A percentile compares a stretch with the other conserved stretches of the same genome.
phyloP scores from a whole-genome alignment of 2,797 vertebrate species.

The Zalophus californianus region DNA sequence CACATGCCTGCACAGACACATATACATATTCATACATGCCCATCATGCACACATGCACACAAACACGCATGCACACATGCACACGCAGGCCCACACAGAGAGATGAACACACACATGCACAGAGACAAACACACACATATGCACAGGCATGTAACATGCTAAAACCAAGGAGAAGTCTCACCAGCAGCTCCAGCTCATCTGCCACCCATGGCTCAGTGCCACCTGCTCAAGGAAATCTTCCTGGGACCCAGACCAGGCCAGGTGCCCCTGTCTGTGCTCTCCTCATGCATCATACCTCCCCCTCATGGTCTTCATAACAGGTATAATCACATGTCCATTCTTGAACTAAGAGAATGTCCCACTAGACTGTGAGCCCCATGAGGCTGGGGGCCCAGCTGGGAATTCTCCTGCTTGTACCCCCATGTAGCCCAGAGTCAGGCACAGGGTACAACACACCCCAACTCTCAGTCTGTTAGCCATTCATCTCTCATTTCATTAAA shows the following conservation, averaged over 20 bases:
- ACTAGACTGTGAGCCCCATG: too few species aligned
- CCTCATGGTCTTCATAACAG: too few species aligned
- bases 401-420: not conserved
- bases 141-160: not conserved
- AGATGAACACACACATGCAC: not conserved
- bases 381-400: too few species aligned
- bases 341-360: not conserved
- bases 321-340: fast-evolving
- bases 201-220: not conserved
- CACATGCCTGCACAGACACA: not conserved
- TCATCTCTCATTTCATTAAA: not conserved
- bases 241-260: not conserved
- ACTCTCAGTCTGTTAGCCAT: not conserved
- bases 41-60: too few species aligned
- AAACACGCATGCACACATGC: too few species aligned
- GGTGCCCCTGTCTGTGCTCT: not conserved
- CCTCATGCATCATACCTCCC: fast-evolving
- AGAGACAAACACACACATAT: too few species aligned
- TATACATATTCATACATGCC: fast-evolving
- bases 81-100: not conserved
- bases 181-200: too few species aligned
- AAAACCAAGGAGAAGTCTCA: not conserved
- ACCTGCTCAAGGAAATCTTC: not conserved
- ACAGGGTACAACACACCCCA: not conserved
- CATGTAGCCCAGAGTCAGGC: not conserved